Conservation (phyloP, 2,888 invertebrate genomes). For the Eurytoma californica region DNA sequence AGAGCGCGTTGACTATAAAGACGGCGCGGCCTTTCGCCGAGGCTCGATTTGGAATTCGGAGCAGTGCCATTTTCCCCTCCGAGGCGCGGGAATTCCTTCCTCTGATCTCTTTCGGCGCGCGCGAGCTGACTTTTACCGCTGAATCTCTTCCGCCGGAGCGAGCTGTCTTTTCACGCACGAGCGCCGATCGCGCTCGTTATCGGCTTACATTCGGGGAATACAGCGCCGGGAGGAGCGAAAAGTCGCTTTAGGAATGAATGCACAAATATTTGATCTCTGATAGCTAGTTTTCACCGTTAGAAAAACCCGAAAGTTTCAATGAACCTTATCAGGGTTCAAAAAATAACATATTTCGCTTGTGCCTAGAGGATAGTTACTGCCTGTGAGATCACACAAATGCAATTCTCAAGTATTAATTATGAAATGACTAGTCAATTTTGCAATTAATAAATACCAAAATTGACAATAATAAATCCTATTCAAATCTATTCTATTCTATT, state of each 20-base stretch:
- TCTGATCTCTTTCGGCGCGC: constrained; percentile 2
- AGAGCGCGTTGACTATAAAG: neutral
- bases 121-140: neutral
- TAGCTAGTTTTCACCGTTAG: no score
- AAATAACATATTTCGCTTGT: no score
- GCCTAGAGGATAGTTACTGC: no score
- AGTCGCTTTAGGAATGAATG: neutral
- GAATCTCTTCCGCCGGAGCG: neutral
- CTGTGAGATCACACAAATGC: no score
- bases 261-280: no score
- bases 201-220: neutral
- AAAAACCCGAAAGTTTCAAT: no score
- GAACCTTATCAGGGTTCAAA: no score
- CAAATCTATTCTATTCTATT: no score
- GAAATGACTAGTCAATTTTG: no score
- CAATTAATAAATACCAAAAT: no score
- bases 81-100: neutral
- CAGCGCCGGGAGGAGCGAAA: neutral
- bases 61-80: constrained; percentile 14
- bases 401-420: no score
- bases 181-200: neutral
- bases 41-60: constrained; percentile 29
- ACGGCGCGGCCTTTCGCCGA: neutral
- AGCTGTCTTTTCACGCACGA: neutral
- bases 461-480: no score